phyloP scores from a whole-genome alignment of 1,140 invertebrate species.

The Doryteuthis pealeii region DNA sequence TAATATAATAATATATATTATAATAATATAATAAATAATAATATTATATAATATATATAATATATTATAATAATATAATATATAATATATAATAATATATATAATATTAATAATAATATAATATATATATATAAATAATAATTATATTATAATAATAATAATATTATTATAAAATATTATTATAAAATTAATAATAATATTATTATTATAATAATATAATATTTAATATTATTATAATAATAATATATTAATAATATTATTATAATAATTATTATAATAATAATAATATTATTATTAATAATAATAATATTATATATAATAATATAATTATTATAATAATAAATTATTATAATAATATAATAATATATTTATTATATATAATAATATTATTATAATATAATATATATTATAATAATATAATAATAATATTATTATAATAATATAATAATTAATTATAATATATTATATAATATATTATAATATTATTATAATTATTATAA shows the following conservation, averaged over 20 bases:
- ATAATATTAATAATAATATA: background rate
- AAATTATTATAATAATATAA: background rate
- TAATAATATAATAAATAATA: background rate
- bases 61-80: background rate
- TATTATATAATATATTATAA: too few species aligned
- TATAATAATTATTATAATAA: background rate
- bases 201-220: background rate
- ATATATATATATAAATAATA: background rate
- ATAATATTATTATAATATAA: too few species aligned
- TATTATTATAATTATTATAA: too few species aligned
- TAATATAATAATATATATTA: background rate
- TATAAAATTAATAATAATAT: background rate
- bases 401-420: too few species aligned
- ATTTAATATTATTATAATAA: background rate
- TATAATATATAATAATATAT: background rate
- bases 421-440: too few species aligned
- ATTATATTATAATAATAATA: background rate
- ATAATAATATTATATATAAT: background rate
- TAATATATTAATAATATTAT: constrained; percentile 1
- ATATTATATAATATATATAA: background rate
- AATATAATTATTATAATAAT: background rate
- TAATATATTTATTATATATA: background rate
- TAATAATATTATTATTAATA: background rate
- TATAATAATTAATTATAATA: too few species aligned
- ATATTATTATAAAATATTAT: background rate